Conservation (phyloP, 2,113 vertebrate species). For the Tyto alba region DNA sequence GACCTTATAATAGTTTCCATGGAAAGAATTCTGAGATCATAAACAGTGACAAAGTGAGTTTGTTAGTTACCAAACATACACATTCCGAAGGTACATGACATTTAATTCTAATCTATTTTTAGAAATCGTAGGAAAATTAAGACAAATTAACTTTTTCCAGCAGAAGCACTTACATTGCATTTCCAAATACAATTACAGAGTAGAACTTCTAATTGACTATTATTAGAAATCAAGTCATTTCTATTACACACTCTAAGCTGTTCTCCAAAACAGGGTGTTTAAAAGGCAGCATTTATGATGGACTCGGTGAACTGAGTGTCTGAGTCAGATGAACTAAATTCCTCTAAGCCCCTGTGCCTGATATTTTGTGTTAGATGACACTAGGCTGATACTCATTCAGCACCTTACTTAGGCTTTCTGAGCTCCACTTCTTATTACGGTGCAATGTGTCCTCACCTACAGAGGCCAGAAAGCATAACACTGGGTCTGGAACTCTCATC, state of each 20-base stretch:
- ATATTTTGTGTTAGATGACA: slow-evolving; percentile 1
- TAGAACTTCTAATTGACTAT: slow-evolving; percentile 23
- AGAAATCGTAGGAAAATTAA: slow-evolving; percentile 67
- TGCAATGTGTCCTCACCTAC: neutral
- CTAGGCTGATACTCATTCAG: neutral
- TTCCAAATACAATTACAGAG: slow-evolving; percentile 49
- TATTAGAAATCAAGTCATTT: slow-evolving; percentile 28
- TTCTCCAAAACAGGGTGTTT: neutral
- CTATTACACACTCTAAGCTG: neutral
- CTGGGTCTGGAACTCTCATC: neutral
- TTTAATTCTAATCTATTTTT: slow-evolving; percentile 72
- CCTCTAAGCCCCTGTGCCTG: neutral
- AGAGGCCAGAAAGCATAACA: neutral
- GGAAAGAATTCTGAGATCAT: slow-evolving; percentile 76
- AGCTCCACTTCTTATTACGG: neutral
- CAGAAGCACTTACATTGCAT: slow-evolving; percentile 16
- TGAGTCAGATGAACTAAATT: slow-evolving; percentile 54
- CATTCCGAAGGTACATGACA: slow-evolving; percentile 78
- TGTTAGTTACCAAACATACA: slow-evolving; percentile 73
- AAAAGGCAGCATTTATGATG: neutral
- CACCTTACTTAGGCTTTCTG: slow-evolving; percentile 26
- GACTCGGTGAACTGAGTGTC: neutral
- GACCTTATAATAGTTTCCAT: slow-evolving; percentile 73
- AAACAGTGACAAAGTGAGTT: slow-evolving; percentile 76
- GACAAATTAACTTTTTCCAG: slow-evolving; percentile 60